phyloP scores from a whole-genome alignment of 2,797 vertebrate species.

The Halcyon badia region DNA sequence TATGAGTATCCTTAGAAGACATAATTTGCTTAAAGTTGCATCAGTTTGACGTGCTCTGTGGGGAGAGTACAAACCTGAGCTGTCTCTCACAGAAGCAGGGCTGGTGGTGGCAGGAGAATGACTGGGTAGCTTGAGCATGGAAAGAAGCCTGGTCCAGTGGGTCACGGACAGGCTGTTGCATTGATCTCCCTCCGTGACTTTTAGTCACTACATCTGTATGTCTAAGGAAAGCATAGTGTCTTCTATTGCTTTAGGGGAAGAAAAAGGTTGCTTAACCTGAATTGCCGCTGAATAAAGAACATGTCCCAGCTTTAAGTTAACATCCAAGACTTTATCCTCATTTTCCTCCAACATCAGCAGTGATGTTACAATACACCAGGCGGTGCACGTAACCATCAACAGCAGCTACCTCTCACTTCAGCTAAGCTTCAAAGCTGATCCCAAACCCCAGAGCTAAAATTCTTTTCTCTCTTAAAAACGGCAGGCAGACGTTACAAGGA shows the following conservation, averaged over 20 bases:
- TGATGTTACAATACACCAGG: background rate
- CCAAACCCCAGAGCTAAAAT: background rate
- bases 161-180: background rate
- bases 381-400: background rate
- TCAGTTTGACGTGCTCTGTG: background rate
- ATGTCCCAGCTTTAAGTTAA: background rate
- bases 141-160: background rate
- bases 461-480: background rate
- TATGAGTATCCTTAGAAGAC: background rate
- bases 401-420: background rate
- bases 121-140: background rate
- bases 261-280: background rate
- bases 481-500: background rate
- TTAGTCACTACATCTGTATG: background rate
- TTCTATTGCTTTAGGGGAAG: background rate
- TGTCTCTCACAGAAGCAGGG: background rate
- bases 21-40: background rate
- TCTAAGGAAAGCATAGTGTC: background rate
- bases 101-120: accelerated
- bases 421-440: slow-evolving; percentile 5
- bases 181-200: accelerated
- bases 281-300: background rate
- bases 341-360: background rate
- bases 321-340: background rate
- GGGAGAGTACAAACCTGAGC: background rate